Base-by-base conservation (phyloP, 2,888 invertebrate species). In the Tanypteryx hageni region DNA sequence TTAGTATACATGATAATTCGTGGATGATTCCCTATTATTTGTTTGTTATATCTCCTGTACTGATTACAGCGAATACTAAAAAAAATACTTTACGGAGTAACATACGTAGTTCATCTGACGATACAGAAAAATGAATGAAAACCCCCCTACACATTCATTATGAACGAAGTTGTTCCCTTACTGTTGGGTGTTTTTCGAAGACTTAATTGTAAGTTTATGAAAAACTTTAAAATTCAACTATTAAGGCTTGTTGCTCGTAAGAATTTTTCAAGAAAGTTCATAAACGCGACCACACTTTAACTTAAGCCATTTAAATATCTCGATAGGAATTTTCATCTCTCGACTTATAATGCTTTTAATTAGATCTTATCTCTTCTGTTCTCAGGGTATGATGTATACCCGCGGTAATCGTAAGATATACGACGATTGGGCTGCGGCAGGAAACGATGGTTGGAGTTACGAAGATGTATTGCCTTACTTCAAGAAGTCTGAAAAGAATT, bases 321-420 rank as follows among this genome's bases (percentile, higher is more conserved):
- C 27, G 22, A 14, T 22, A 18, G 8, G 5, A 7, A 27, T 82
- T 27, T 0, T 9, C 81, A 13, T 22, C 0, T n/a, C n/a, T n/a
- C 8, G 8, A 22, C 22, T 27, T 11, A 27, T 18, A 82, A 27
- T 82, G 44, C 4, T 16, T 27, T 9, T 0, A 9, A 11, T 58
- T 58, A 7, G 8, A 85, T 18, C 44, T 57, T 83, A 56, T 56
- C 44, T 16, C n/a, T 83, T 83, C 18, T 44, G 58, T 13, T 76
- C 81, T 7, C 83, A 93, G 83, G 95, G 95, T 31, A 93, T 93
- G 93, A 93, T 93, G 93, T 93, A 92, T 56, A 93, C 92, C 22
- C 91, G 93, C 16, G 93, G 93, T 0, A 59, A 91, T n/a, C 89
- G 92, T 11, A 58, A 8, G n/a, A 92, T 92, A n/a, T 93, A 92